Evolutionary conservation across 2,888 invertebrate genomes (phyloP), one percentile per base, ranked within the genome.

Genomic region (Limulus polyphemus): DNA sequence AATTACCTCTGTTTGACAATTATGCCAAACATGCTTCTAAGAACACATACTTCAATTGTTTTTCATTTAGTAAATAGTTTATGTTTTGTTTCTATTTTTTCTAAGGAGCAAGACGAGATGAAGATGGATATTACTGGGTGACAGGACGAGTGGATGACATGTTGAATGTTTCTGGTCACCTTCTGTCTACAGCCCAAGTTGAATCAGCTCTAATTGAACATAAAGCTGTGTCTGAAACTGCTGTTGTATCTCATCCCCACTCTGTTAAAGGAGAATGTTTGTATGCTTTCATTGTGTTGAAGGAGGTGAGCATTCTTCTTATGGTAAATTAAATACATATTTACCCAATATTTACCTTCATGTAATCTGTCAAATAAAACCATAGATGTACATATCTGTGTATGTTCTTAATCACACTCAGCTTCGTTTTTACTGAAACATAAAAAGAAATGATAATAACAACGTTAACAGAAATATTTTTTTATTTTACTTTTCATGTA

Each of bases 61-160:
- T 51, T 14, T 17, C 17, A 12, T 50, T 57, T 48, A 32, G 56
- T 11, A 32, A 51, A 14, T 16, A 50, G 46, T 49, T 17, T 47
- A 59, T 65, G 14, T 46, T 47, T 17, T 12, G 13, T 16, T 57
- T 55, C 7, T 14, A 55, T 59, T 68, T 69, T 70, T 74, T 32
- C 74, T n/a, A n/a, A 94, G 94, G 94, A 62, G 94, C 92, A 0
- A 82, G 83, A 69, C 81, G 93, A 63, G 98, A 99, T 76, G 83
- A 86, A 32, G 97, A 99, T 75, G 97, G 97, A 0, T 94, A 93
- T 76, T 79, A 93, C 62, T 95, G 94, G 94, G 87, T 98, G 64
- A 97, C 95, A 0, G 97, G 97, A 0, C 85, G 97, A 63, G 90
- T 97, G 51, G 98, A 99, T 76, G 99, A 99, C 76, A 95, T 99